Base-by-base conservation (phyloP, 2,113 vertebrate species). In the Hemiprocne comata region DNA sequence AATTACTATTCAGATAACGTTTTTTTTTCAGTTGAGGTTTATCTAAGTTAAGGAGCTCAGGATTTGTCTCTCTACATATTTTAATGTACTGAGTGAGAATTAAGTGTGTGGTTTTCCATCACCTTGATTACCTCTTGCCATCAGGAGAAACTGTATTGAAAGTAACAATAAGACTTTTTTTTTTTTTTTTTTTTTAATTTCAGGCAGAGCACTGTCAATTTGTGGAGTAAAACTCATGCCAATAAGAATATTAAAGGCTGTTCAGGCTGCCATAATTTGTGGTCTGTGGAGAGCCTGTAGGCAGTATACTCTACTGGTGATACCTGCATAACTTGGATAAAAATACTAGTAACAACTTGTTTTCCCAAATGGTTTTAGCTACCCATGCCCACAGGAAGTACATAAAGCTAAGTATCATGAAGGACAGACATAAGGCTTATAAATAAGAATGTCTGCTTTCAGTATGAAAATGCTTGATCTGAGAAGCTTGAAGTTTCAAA, bases 131-230 rank as follows among this genome's bases (percentile, higher is more conserved):
- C 40, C 73, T 50, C 70, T 82, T 85, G n/a, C 77, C 51, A 54
- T 73, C 87, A 91, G 75, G 44, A 91, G 62, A 94, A 95, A 91
- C 58, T 83, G n/a, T 86, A 50, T 66, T 85, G 66, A 66, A 72
- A 91, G 73, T n/a, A 82, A 65, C 64, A 87, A 69, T 46, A 58
- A 69, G 21, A 89, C 23, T 2, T 19, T 90, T 61, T 89, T 34
- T 3, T 36, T 60, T 65, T 38, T 72, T 58, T 53, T 14, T 25
- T 46, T 64, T 77, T 62, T 40, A 7, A 62, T 58, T 83, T 71
- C 57, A 78, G 80, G 38, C 51, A 90, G 18, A 93, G 23, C 17
- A 44, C 26, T 86, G 34, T 46, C 42, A 60, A 6, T 92, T 90
- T 89, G 26, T 53, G 69, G 81, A 69, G 14, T 72, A 44, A 85